phyloP scores from a whole-genome alignment of 1,140 invertebrate genomes.

The Heterodera schachtii region DNA sequence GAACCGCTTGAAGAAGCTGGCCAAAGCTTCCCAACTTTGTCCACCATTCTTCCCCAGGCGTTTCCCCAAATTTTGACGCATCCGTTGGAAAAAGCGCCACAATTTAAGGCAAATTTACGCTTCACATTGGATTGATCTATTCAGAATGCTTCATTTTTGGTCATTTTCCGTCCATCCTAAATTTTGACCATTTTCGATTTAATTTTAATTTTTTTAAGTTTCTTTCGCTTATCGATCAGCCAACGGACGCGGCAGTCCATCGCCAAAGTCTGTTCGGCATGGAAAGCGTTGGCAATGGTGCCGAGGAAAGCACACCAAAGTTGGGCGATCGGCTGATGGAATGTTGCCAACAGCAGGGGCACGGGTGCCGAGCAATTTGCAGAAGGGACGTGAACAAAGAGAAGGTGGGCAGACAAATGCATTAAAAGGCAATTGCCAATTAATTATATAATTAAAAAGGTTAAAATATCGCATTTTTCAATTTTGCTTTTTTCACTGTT shows the following conservation, averaged over 20 bases:
- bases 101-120: slow-evolving; percentile 18
- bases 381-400: slow-evolving; percentile 35
- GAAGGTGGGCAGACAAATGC: slow-evolving; percentile 16
- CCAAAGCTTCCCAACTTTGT: background rate
- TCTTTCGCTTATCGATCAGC: background rate
- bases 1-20: slow-evolving; percentile 1
- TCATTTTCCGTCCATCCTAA: too few species aligned
- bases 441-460: background rate
- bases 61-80: slow-evolving; percentile 9
- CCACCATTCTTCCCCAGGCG: background rate
- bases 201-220: background rate
- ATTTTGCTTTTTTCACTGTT: too few species aligned
- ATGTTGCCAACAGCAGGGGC: slow-evolving; percentile 34
- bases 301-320: slow-evolving; percentile 1
- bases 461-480: background rate
- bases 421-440: background rate
- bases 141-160: too few species aligned
- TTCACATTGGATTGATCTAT: too few species aligned
- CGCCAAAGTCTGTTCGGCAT: background rate
- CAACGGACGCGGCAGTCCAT: background rate
- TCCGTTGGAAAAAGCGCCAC: slow-evolving; percentile 15
- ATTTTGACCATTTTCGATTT: background rate
- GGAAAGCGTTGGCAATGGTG: background rate
- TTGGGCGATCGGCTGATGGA: slow-evolving; percentile 13
- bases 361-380: slow-evolving; percentile 28